Conservation (phyloP, 2,113 vertebrate species). For the Steatornis caripensis region DNA sequence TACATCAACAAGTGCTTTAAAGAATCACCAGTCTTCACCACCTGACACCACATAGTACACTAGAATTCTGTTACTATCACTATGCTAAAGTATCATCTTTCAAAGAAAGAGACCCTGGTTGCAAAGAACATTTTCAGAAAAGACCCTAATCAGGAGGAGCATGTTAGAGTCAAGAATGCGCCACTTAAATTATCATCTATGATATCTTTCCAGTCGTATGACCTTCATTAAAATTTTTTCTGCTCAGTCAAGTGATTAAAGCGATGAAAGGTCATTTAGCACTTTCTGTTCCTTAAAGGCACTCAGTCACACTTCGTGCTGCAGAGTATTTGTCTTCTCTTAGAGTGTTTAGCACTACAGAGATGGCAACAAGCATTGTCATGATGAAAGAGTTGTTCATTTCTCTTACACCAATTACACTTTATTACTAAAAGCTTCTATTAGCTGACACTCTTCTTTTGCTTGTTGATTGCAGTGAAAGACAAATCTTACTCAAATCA, state of each 20-base stretch:
- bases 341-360: not conserved
- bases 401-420: not conserved
- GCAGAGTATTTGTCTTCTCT: not conserved
- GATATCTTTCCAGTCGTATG: not conserved
- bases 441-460: not conserved
- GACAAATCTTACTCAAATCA: not conserved
- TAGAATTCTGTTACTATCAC: not conserved
- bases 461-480: not conserved
- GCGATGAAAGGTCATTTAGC: constrained; percentile 49
- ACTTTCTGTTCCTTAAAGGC: constrained; percentile 14
- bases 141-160: not conserved
- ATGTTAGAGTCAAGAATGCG: not conserved
- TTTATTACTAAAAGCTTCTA: not conserved
- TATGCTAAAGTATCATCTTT: not conserved
- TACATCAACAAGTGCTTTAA: not conserved
- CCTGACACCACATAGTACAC: not conserved
- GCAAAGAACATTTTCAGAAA: not conserved
- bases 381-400: not conserved
- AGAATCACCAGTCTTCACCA: not conserved
- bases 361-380: not conserved
- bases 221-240: constrained; percentile 56
- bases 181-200: not conserved
- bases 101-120: not conserved
- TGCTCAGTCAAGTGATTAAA: constrained; percentile 34
- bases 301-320: not conserved